Conservation (phyloP, 2,888 invertebrate species). For the Megamerina dolium region DNA sequence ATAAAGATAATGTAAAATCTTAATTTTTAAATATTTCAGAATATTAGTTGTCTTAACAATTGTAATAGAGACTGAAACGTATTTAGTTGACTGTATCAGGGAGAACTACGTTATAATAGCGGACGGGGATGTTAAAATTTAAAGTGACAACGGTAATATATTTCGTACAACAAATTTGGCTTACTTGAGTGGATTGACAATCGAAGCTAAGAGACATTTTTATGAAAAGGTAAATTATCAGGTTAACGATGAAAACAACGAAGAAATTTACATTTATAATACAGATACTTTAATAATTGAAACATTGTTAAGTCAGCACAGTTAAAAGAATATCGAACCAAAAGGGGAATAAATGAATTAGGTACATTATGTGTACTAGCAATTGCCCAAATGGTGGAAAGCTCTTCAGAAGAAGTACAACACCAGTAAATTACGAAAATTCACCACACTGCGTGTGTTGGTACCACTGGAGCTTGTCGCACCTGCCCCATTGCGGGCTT, state of each 20-base stretch:
- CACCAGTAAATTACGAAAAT: too few relatives aligned
- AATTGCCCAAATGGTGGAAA: too few relatives aligned
- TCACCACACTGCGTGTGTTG: too few relatives aligned
- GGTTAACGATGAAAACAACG: conserved; percentile 3
- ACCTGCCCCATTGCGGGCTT: too few relatives aligned
- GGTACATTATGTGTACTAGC: too few relatives aligned
- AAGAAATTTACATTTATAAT: conserved; percentile 7
- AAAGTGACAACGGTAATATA: neutral
- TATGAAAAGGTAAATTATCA: neutral
- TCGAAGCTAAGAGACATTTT: neutral
- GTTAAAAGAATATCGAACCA: neutral
- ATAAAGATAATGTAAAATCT: neutral
- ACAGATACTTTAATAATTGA: neutral
- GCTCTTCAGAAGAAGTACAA: too few relatives aligned
- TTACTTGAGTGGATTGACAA: neutral
- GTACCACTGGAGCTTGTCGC: too few relatives aligned
- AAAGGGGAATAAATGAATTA: conserved; percentile 7
- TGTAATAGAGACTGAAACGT: neutral
- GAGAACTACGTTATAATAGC: neutral
- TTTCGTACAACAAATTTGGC: conserved; percentile 2
- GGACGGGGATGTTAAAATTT: neutral
- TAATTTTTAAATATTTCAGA: neutral
- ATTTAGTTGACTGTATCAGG: conserved; percentile 4
- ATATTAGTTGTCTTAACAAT: neutral
- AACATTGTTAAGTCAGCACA: too few relatives aligned